Evolutionary conservation across 2,888 invertebrate genomes (phyloP).

Genomic region (Malthinus seriepunctatus): DNA sequence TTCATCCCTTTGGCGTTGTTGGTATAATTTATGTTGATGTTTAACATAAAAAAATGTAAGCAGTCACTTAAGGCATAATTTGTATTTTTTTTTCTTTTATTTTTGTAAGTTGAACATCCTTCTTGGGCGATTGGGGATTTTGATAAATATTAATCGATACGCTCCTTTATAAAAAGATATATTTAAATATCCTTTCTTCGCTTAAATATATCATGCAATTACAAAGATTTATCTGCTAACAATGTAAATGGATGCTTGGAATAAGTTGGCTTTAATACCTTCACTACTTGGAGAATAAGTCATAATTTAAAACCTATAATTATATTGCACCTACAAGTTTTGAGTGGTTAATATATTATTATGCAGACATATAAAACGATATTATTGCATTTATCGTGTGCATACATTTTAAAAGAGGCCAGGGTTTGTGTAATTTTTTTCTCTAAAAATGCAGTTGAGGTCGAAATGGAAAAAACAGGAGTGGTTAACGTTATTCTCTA

Average conservation of each 20-base stretch:
- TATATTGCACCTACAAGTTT: constrained; percentile 10
- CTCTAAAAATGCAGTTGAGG: constrained; percentile 8
- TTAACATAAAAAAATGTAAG: no score
- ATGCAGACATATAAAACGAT: constrained; percentile 9
- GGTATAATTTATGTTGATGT: no score
- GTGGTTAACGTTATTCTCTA: constrained; percentile 16
- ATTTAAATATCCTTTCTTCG: not conserved
- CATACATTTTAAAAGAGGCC: constrained; percentile 18
- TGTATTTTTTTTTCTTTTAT: no score
- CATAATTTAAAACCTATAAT: constrained; percentile 12
- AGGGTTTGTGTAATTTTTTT: constrained; percentile 18
- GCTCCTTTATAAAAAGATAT: not conserved
- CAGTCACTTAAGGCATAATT: no score
- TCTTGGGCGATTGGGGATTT: not conserved
- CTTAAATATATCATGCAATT: not conserved
- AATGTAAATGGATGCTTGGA: not conserved
- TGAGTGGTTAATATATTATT: constrained; percentile 8
- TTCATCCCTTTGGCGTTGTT: no score
- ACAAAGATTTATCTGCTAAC: not conserved
- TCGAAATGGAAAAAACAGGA: constrained; percentile 14
- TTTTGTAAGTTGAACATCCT: no score
- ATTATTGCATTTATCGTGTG: constrained; percentile 16
- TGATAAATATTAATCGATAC: not conserved
- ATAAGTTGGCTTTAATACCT: not conserved
- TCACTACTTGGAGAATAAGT: not conserved